Evolutionary conservation across 2,797 vertebrate species (phyloP).

Genomic region (Sebastes alutus): DNA sequence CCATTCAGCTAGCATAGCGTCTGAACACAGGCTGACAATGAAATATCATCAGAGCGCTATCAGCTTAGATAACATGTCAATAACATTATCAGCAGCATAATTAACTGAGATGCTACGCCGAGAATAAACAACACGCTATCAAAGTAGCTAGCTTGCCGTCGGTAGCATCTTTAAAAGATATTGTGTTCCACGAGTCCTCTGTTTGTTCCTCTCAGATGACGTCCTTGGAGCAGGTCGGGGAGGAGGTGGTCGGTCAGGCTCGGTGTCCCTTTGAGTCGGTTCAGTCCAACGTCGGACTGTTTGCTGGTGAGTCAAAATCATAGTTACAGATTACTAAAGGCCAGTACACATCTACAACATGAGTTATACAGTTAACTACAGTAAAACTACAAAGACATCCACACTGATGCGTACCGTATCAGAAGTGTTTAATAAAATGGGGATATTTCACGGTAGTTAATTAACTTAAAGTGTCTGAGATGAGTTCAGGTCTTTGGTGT

Average conservation of each 20-base stretch:
- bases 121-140: too few species aligned
- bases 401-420: not conserved
- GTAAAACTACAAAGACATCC: not conserved
- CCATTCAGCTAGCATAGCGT: not conserved
- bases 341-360: not conserved
- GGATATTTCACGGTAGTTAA: not conserved
- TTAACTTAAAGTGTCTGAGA: not conserved
- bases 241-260: conserved; percentile 94
- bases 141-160: too few species aligned
- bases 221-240: conserved; percentile 91
- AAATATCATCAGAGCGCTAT: not conserved
- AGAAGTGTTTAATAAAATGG: not conserved
- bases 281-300: conserved; percentile 96
- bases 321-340: not conserved
- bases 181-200: too few species aligned
- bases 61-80: not conserved
- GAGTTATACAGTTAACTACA: not conserved
- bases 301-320: conserved; percentile 87
- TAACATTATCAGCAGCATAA: conserved; percentile 5
- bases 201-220: conserved; percentile 79
- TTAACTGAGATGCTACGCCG: not conserved
- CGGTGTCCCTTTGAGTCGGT: conserved; percentile 95
- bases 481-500: not conserved
- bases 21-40: not conserved
- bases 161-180: too few species aligned